Percentiles rank a stretch among this genome's conserved stretches.
These are phyloP conservation scores for Bufotes viridis DNA, from an alignment of 2,797 vertebrate species.

Conservation along the genomic window DNA sequence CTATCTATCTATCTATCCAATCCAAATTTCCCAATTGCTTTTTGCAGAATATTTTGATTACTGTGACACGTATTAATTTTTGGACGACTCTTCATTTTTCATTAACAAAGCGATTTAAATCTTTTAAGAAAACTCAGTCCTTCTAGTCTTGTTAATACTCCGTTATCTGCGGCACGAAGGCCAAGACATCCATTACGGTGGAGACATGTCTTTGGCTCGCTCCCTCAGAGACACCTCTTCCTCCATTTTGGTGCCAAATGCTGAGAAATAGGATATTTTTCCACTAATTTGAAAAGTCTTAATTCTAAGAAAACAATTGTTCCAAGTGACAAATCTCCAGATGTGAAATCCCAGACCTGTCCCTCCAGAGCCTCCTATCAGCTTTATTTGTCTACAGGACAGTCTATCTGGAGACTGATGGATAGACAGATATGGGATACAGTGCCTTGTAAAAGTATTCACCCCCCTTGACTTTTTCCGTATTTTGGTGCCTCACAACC, in stretches of 20 bases:
- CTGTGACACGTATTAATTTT: background rate
- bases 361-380: background rate
- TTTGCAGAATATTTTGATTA: background rate
- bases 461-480: too few relatives aligned
- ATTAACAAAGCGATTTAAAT: background rate
- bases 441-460: too few relatives aligned
- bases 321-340: constrained; percentile 17
- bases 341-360: background rate
- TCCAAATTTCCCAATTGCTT: background rate
- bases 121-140: background rate
- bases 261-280: background rate
- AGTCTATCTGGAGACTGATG: background rate
- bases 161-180: background rate
- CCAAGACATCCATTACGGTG: background rate
- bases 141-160: background rate
- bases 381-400: background rate
- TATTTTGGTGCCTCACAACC: too few relatives aligned
- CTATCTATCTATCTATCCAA: background rate
- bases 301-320: background rate
- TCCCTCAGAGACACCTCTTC: background rate
- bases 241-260: background rate
- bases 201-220: background rate
- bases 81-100: background rate
- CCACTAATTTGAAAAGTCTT: background rate
- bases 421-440: too few relatives aligned